phyloP scores from a whole-genome alignment of 1,140 invertebrate species.

The Diachasma alloeum region DNA sequence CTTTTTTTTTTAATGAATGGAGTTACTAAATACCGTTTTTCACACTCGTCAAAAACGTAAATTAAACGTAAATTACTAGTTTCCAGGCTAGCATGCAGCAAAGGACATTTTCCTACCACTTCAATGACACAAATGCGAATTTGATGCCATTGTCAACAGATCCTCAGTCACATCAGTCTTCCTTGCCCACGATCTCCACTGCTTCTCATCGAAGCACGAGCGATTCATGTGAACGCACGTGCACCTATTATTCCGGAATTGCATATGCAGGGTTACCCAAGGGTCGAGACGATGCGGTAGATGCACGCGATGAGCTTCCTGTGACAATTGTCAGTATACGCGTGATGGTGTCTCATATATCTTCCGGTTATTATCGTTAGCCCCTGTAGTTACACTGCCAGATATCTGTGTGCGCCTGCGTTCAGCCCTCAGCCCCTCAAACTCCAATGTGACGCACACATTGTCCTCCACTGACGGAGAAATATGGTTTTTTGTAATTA shows the following conservation, averaged over 20 bases:
- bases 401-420: neutral
- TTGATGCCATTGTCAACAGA: constrained; percentile 11
- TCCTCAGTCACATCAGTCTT: neutral
- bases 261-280: constrained; percentile 13
- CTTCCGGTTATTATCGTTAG: constrained; percentile 36
- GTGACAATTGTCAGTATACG: constrained; percentile 39
- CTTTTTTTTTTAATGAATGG: no score
- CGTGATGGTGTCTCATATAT: constrained; percentile 32
- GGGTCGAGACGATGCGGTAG: constrained; percentile 22
- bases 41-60: no score
- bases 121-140: neutral
- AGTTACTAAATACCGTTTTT: no score
- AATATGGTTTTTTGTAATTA: neutral
- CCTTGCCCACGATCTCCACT: neutral
- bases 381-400: neutral
- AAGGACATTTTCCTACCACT: no score
- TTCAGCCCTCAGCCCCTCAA: neutral
- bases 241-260: neutral
- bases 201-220: neutral
- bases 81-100: no score
- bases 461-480: neutral
- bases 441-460: neutral
- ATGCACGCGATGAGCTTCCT: constrained; percentile 34
- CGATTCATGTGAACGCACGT: constrained; percentile 18
- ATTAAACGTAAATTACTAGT: no score